A percentile compares a stretch with the other conserved stretches of the same genome.
phyloP scores from a whole-genome alignment of 2,797 vertebrate genomes.

The Sorex maritimensis region DNA sequence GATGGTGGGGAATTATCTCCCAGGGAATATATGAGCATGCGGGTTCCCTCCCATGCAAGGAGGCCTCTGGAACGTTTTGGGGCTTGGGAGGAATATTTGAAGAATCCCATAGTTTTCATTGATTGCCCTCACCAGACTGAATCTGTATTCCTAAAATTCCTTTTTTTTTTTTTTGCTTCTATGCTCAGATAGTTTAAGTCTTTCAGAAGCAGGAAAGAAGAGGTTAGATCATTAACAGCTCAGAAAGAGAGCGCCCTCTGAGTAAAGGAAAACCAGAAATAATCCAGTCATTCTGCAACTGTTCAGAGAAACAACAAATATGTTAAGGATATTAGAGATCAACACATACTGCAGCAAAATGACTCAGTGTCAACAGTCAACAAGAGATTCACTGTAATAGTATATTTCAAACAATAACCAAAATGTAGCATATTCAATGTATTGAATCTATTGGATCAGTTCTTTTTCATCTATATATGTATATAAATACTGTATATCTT shows the following conservation, averaged over 20 bases:
- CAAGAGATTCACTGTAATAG: constrained; percentile 86
- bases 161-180: constrained; percentile 9
- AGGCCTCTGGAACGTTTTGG: constrained; percentile 38
- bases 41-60: not conserved
- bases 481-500: constrained; percentile 73
- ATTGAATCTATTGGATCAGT: constrained; percentile 80
- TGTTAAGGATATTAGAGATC: constrained; percentile 89
- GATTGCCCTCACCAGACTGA: constrained; percentile 43
- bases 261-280: constrained; percentile 88
- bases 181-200: constrained; percentile 71
- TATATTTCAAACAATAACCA: constrained; percentile 84
- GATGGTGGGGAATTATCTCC: not conserved
- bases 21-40: constrained; percentile 26
- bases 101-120: constrained; percentile 7
- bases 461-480: constrained; percentile 28
- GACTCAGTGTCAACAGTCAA: constrained; percentile 87
- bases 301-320: constrained; percentile 91
- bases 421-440: constrained; percentile 81
- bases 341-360: constrained; percentile 87
- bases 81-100: not conserved
- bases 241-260: constrained; percentile 87
- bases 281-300: constrained; percentile 90
- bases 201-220: constrained; percentile 87
- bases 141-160: constrained; percentile 33
- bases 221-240: constrained; percentile 89